Evolutionary conservation across 2,797 vertebrate species (phyloP).

Genomic region (Astyanax mexicanus): DNA sequence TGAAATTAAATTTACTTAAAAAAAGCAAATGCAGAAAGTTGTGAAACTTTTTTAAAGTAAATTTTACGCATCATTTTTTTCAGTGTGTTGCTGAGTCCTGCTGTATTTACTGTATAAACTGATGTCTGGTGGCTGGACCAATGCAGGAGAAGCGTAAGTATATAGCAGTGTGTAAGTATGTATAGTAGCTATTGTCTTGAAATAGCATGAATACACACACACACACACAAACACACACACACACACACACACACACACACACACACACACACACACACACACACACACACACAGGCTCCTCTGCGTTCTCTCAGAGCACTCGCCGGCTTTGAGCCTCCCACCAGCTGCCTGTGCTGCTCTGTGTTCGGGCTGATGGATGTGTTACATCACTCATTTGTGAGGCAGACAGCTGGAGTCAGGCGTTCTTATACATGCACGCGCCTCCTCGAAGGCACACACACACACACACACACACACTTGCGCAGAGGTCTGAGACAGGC

Average conservation of each 20-base stretch:
- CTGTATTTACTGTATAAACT: too few species aligned
- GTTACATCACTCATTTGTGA: conserved; percentile 52
- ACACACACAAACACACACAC: not conserved
- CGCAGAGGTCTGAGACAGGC: not conserved
- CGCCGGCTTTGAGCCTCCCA: conserved; percentile 26
- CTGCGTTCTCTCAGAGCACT: conserved; percentile 12
- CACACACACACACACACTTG: not conserved
- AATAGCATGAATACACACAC: not conserved
- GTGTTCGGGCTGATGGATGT: conserved; percentile 42
- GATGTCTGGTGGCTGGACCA: too few species aligned
- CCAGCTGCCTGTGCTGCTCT: conserved; percentile 43
- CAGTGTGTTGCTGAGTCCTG: too few species aligned
- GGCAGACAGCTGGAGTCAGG: conserved; percentile 26
- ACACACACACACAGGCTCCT: not conserved
- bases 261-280: not conserved
- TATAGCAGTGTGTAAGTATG: too few species aligned
- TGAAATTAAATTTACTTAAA: too few species aligned
- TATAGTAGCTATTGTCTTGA: not conserved
- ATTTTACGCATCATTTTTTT: too few species aligned
- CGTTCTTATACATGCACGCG: not conserved
- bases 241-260: not conserved
- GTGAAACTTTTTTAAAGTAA: too few species aligned
- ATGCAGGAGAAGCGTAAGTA: too few species aligned
- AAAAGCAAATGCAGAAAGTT: too few species aligned
- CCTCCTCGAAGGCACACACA: not conserved